A percentile compares a stretch with the other conserved stretches of the same genome.
Evolutionary conservation across 2,113 vertebrate genomes (phyloP).

Genomic region (Chaenogobius annularis): DNA sequence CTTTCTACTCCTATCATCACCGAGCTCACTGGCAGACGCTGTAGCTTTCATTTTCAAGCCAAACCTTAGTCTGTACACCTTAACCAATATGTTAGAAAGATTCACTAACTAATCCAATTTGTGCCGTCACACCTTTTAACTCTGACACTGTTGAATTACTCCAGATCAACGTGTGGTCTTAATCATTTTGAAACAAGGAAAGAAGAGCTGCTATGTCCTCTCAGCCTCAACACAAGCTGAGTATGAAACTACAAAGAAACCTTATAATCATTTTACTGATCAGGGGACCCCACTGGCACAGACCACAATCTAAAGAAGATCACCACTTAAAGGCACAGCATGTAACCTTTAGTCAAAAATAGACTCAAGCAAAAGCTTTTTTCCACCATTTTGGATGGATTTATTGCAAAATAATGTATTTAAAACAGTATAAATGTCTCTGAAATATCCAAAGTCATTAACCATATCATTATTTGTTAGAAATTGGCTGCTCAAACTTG

Average conservation of each 20-base stretch:
- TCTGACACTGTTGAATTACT: slow-evolving; percentile 56
- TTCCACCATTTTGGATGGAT: too few relatives aligned
- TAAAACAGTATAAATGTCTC: too few relatives aligned
- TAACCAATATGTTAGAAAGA: not conserved
- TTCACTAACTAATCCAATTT: not conserved
- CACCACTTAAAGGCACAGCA: not conserved
- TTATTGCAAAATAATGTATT: too few relatives aligned
- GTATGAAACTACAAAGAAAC: slow-evolving; percentile 43
- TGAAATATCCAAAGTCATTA: too few relatives aligned
- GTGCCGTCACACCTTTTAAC: slow-evolving; percentile 36
- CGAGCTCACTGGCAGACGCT: not conserved
- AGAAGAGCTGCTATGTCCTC: slow-evolving; percentile 23
- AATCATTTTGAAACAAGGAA: slow-evolving; percentile 28
- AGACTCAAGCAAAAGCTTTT: too few relatives aligned
- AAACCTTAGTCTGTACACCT: not conserved
- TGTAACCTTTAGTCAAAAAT: too few relatives aligned
- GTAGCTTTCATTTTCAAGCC: not conserved
- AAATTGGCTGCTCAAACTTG: not conserved
- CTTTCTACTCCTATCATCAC: not conserved
- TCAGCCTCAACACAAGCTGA: slow-evolving; percentile 30
- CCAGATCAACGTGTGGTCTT: slow-evolving; percentile 55
- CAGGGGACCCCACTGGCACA: slow-evolving; percentile 4
- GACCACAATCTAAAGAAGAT: slow-evolving; percentile 20
- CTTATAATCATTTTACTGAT: slow-evolving; percentile 36
- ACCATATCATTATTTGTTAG: not conserved